Conservation (phyloP, 2,888 invertebrate genomes). For the Glyphotaelius pellucidus region DNA sequence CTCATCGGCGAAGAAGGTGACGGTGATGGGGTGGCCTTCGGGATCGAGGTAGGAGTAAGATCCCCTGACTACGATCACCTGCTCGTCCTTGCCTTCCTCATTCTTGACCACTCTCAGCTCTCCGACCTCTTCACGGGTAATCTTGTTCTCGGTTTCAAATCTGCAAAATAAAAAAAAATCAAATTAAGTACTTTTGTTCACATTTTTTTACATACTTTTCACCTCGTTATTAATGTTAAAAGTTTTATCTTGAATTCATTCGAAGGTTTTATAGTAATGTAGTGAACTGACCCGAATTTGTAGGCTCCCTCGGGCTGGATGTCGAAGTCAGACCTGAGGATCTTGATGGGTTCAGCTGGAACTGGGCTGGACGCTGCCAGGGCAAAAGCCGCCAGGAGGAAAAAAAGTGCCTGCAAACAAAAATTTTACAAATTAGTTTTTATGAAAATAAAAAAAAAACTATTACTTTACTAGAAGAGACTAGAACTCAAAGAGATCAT, state of each 20-base stretch:
- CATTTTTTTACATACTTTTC: too few species aligned
- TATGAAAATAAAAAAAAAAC: too few species aligned
- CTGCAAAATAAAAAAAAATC: too few species aligned
- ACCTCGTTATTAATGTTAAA: too few species aligned
- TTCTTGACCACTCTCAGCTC: slow-evolving; percentile 61
- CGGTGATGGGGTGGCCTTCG: slow-evolving; percentile 55
- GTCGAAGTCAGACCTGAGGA: slow-evolving; percentile 61
- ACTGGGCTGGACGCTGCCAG: slow-evolving; percentile 52
- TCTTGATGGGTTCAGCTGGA: slow-evolving; percentile 61
- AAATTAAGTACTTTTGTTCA: too few species aligned
- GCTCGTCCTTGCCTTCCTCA: slow-evolving; percentile 62
- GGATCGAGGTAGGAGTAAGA: slow-evolving; percentile 59
- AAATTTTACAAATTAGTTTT: not conserved
- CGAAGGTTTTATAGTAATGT: not conserved
- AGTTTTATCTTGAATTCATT: too few species aligned
- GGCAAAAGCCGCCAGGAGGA: slow-evolving; percentile 56
- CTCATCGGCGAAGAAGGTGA: slow-evolving; percentile 62
- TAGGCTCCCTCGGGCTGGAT: slow-evolving; percentile 61
- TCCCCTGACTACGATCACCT: slow-evolving; percentile 60
- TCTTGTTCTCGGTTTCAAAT: slow-evolving; percentile 56
- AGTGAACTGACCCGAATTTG: slow-evolving; percentile 57
- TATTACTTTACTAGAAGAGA: too few species aligned
- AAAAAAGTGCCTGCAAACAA: slow-evolving; percentile 44
- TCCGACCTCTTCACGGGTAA: slow-evolving; percentile 61
- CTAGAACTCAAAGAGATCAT: not conserved